These are phyloP conservation scores for Mnemiopsis leidyi DNA, from an alignment of 37 sponge, comb jelly and placozoan genomes.

Conservation along the genomic window DNA sequence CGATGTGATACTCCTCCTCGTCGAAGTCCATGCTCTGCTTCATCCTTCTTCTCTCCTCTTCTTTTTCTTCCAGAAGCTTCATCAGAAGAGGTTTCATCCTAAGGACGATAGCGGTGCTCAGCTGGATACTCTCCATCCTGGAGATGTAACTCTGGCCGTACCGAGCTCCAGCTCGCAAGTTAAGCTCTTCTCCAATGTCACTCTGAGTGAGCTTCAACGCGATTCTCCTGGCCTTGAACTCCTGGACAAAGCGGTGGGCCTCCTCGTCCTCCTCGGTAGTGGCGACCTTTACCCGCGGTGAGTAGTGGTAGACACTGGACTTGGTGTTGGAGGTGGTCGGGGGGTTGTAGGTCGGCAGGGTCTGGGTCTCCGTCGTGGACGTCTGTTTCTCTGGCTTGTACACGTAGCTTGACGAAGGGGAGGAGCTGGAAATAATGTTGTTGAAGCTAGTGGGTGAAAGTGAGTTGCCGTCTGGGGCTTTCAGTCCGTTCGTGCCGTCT, in stretches of 20 bases:
- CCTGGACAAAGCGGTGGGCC: constrained; percentile 58
- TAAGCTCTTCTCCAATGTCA: constrained; percentile 62
- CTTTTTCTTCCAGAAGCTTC: constrained; percentile 37
- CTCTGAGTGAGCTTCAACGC: constrained; percentile 43
- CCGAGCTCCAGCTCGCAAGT: constrained; percentile 20
- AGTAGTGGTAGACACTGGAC: constrained; percentile 40
- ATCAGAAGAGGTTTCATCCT: constrained; percentile 58
- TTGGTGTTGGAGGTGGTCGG: not conserved
- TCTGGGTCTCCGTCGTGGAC: constrained; percentile 33
- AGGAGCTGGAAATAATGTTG: constrained; percentile 21
- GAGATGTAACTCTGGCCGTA: constrained; percentile 62
- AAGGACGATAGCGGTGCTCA: constrained; percentile 56
- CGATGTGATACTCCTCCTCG: constrained; percentile 50
- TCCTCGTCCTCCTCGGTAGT: constrained; percentile 63
- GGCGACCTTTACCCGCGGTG: constrained; percentile 54
- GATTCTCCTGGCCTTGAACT: constrained; percentile 61
- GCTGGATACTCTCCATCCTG: constrained; percentile 61
- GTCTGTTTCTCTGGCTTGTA: constrained; percentile 1
- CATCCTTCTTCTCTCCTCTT: constrained; percentile 35
- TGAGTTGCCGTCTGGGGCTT: not conserved
- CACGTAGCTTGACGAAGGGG: not conserved
- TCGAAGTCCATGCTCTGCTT: constrained; percentile 39
- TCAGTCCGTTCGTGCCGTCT: not conserved
- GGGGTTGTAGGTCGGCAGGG: constrained; percentile 45
- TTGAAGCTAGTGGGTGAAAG: constrained; percentile 19